phyloP scores from a whole-genome alignment of 2,113 vertebrate genomes.

The Aphelocoma coerulescens region DNA sequence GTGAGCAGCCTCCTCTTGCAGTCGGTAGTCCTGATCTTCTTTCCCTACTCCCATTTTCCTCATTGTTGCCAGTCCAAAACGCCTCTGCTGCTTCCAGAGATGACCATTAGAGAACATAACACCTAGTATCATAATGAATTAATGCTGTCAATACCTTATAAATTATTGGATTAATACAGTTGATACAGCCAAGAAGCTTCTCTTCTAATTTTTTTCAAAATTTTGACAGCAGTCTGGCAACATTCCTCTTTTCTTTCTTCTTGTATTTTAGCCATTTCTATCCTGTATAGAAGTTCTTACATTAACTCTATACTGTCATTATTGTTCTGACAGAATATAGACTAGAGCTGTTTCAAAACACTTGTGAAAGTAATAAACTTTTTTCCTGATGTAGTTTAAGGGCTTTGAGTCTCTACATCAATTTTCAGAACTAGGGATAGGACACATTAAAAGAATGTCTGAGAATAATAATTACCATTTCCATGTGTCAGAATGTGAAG shows the following conservation, averaged over 20 bases:
- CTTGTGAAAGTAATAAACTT: neutral
- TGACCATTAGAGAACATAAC: conserved; percentile 1
- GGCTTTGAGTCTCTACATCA: neutral
- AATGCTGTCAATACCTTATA: neutral
- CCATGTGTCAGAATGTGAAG: neutral
- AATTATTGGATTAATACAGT: neutral
- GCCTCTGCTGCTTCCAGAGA: conserved; percentile 29
- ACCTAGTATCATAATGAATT: neutral
- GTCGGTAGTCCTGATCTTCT: neutral
- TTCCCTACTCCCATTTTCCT: conserved; percentile 25
- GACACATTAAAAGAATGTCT: neutral
- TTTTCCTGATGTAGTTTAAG: neutral
- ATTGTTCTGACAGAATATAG: neutral
- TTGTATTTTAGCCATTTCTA: neutral
- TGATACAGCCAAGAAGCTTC: neutral
- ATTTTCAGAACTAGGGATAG: neutral
- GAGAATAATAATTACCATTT: conserved; percentile 26
- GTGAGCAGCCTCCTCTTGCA: neutral
- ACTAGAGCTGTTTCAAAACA: neutral
- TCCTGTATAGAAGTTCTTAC: neutral
- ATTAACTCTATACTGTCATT: neutral
- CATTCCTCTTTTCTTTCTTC: neutral
- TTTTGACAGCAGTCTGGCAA: neutral
- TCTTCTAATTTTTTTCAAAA: neutral
- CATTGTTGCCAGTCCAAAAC: conserved; percentile 12